Evolutionary conservation across 2,113 vertebrate species (phyloP), one percentile per base, ranked within the genome.

Genomic region (Hydrochoerus hydrochaeris): DNA sequence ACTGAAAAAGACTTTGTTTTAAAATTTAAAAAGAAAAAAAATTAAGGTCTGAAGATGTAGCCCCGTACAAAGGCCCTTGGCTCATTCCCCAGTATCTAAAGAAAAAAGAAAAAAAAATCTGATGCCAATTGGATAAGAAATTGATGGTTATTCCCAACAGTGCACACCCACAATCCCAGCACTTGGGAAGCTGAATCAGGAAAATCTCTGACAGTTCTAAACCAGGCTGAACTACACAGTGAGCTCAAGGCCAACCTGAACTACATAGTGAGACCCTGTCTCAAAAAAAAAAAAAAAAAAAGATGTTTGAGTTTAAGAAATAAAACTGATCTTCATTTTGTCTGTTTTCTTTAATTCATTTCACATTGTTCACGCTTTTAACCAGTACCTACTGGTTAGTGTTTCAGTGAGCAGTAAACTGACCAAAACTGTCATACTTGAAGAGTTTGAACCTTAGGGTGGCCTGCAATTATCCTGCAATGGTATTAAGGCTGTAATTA

Each of bases 241-340:
- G 62, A 63, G 28, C 32, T 63, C 62, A 65, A 65, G 63, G 63
- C 30, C 63, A 65, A 28, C 30, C 63, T 65, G 63, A 65, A 32
- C 30, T 65, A 35, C 12, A 75, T 44, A 75, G 20, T 10, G 10
- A 75, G n/a, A 75, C 24, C 71, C 71, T 73, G 38, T 73, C 71
- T 73, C 22, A 26, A 24, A 73, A 73, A 73, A 41, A 44, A 73
- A 24, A 73, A 73, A 73, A 20, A 73, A 44, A 75, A 44, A 26
- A 3, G 12, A 83, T 46, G 11, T 19, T 30, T 78, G 62, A 63
- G 12, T 92, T 77, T 71, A 82, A 93, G 46, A 67, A 85, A 28
- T 85, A 77, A 95, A 92, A 10, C 44, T 91, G 2, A 5, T n/a
- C 57, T 88, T 91, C 80, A 58, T 67, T 71, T 90, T 89, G 60